Evolutionary conservation across 1,140 invertebrate genomes (phyloP).

Genomic region (Scylla paramamosain): DNA sequence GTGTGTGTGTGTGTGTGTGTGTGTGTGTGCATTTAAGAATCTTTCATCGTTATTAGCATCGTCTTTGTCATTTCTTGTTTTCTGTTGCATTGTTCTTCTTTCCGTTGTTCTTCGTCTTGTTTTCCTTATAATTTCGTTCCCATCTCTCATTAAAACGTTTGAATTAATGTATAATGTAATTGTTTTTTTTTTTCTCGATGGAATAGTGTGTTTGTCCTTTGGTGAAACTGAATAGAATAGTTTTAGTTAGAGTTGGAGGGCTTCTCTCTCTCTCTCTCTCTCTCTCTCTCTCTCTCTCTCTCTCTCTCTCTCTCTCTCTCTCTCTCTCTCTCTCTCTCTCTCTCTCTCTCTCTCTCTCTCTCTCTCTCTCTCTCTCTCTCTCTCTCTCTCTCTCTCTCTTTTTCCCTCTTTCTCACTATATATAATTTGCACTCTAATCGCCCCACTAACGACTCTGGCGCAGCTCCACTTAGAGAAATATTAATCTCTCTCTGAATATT

Average conservation of each 20-base stretch:
- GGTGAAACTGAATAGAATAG: background rate
- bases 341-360: constrained; percentile 9
- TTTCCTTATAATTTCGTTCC: background rate
- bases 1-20: constrained; percentile 12
- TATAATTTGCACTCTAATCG: background rate
- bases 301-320: background rate
- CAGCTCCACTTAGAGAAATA: background rate
- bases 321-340: constrained; percentile 22
- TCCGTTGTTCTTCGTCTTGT: too few species aligned
- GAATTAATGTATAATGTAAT: background rate
- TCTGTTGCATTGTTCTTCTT: too few species aligned
- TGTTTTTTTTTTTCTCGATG: background rate
- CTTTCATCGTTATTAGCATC: background rate
- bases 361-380: constrained; percentile 1
- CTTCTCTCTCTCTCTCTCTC: background rate
- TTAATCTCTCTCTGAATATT: background rate
- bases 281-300: constrained; percentile 9
- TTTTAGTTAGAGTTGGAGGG: background rate
- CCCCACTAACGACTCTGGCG: background rate
- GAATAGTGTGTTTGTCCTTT: background rate
- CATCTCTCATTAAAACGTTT: background rate
- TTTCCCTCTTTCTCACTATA: background rate
- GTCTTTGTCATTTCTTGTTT: background rate
- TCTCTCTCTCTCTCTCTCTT: background rate
- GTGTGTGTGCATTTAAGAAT: background rate